These are phyloP conservation scores for Pantelozetes paolii DNA, from an alignment of 2,888 invertebrate genomes.

Conservation along the genomic window DNA sequence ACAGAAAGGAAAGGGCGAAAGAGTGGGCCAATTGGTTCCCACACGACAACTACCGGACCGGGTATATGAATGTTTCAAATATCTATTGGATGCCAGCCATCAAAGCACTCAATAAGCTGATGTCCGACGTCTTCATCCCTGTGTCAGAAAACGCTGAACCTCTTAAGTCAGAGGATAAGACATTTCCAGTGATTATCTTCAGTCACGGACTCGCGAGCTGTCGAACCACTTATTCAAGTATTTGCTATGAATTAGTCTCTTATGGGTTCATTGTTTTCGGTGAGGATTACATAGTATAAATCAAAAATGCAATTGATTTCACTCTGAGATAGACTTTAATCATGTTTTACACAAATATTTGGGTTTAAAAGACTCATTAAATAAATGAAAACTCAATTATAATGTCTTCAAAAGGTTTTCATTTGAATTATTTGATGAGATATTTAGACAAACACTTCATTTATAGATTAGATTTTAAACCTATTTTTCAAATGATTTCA, in stretches of 20 bases:
- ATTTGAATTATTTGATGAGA: no score
- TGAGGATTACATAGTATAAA: constrained; percentile 51
- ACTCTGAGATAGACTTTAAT: no score
- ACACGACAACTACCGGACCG: constrained; percentile 44
- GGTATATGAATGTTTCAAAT: constrained; percentile 44
- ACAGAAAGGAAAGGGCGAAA: not conserved
- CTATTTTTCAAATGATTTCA: no score
- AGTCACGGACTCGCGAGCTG: constrained; percentile 64
- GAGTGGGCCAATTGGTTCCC: constrained; percentile 45
- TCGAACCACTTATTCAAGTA: constrained; percentile 60
- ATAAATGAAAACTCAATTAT: no score
- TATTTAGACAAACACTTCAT: no score
- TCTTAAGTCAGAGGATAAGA: constrained; percentile 44
- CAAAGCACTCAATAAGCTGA: constrained; percentile 39
- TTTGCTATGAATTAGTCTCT: constrained; percentile 63
- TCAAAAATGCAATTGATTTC: no score
- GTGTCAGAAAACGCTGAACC: constrained; percentile 57
- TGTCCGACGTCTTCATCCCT: constrained; percentile 55
- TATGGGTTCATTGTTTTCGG: constrained; percentile 63
- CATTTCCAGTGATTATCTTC: constrained; percentile 59
- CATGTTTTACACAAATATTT: no score
- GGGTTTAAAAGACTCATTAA: no score
- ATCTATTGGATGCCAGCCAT: constrained; percentile 42
- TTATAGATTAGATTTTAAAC: no score
- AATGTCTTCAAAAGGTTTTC: no score